Evolutionary conservation across 2,888 invertebrate species (phyloP), one percentile per base, ranked within the genome.

Genomic region (Temnothorax ravouxi): DNA sequence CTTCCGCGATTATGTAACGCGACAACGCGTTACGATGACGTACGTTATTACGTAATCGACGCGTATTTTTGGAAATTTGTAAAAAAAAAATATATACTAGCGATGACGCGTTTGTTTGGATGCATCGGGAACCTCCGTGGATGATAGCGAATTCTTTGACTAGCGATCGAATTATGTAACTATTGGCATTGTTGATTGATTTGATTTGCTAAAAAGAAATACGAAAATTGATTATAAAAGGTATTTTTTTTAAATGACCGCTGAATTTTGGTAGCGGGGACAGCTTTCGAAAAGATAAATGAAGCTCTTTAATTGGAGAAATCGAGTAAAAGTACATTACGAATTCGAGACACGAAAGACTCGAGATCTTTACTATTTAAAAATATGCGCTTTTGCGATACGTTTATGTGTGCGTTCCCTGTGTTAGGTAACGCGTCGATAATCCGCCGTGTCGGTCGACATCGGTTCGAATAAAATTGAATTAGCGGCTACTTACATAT

Each of bases 31-130:
- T 56, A 69, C 79, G 56, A 44, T 34, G 62, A 56, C 25, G 9
- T 41, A 29, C 29, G 41, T 64, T 56, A 79, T 64, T 56, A 79
- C 5, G 3, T 74, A 74, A 74, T 59, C 44, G n/a, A 59, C 41
- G 21, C 3, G 59, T 59, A 74, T 59, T 74, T 61, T 61, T 74
- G 59, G 74, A 44, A 59, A 41, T 44, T 74, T 74, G 18, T 56
- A 21, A 59, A 44, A 64, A 71, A 15, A 21, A 59, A 59, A 29
- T n/a, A 29, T 15, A 41, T 15, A 41, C 25, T n/a, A 5, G 18
- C 38, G 15, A 15, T 54, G 69, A 69, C n/a, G 38, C n/a, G 38
- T 54, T 71, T 47, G 47, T 29, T 66, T 67, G 18, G 18, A 44
- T 25, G 69, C 69, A 29, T 18, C 50, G 25, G 3, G 64, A 3